Base-by-base conservation (phyloP, 2,113 vertebrate species). In the Perccottus glenii region DNA sequence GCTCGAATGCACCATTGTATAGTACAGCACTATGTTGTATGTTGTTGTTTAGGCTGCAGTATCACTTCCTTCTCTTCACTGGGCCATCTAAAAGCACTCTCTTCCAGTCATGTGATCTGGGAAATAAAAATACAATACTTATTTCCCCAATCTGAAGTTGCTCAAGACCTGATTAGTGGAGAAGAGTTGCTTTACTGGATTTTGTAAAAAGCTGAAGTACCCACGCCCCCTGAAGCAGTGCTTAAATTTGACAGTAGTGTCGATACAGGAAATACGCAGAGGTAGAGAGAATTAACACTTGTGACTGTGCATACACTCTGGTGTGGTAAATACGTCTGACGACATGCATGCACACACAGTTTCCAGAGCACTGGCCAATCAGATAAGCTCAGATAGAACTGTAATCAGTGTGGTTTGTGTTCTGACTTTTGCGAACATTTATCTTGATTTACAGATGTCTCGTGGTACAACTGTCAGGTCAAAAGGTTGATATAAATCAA, bases 21-120 rank as follows among this genome's bases (percentile, higher is more conserved):
- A 32, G 42, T 27, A 27, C 57, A 66, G 62, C 65, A 67, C 55
- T 11, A 35, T 27, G 19, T 27, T 2, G 19, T 65, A 59, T 56
- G 27, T 45, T 57, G 64, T 42, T 12, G 15, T 27, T 46, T 11
- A 19, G 52, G 62, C 73, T 1, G 5, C 38, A 10, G 72, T 85
- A 49, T 86, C 82, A 81, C 84, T 86, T 89, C 88, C 81, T 81
- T 78, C 46, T 83, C 58, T 42, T 52, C 52, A 11, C 43, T 38
- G 16, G 59, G 60, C 35, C 43, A 16, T 78, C 65, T 69, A 52
- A 48, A 48, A 47, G 60, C 16, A 19, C 69, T 19, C 58, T 60
- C 59, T 55, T 55, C 12, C 4, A 0, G 46, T 78, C 73, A 61
- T 63, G 67, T 73, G 83, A 77, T 10, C 53, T 12, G 47, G 19